phyloP scores from a whole-genome alignment of 2,113 vertebrate species.

The Rhinolophus sinicus region DNA sequence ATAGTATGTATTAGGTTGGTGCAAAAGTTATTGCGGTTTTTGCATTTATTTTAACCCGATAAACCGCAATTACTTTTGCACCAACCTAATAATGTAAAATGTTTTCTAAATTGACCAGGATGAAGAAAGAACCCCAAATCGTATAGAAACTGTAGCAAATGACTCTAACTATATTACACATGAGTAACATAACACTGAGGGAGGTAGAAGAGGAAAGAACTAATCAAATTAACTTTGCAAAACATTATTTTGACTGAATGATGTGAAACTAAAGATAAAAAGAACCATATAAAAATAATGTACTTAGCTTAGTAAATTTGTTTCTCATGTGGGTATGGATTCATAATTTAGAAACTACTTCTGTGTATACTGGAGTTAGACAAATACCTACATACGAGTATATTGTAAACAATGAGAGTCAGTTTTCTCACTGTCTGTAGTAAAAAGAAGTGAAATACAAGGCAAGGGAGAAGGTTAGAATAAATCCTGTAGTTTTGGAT shows the following conservation, averaged over 20 bases:
- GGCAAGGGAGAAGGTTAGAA: background rate
- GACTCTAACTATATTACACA: background rate
- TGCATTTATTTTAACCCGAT: too few relatives aligned
- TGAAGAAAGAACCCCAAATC: background rate
- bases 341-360: conserved; percentile 9
- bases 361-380: background rate
- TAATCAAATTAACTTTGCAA: background rate
- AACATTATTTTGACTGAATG: background rate
- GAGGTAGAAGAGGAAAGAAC: background rate
- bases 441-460: background rate
- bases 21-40: too few relatives aligned
- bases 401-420: background rate
- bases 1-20: background rate
- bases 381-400: background rate
- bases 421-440: background rate
- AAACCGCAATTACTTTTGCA: too few relatives aligned
- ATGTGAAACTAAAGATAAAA: background rate
- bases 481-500: background rate
- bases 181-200: background rate
- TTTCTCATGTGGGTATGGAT: background rate
- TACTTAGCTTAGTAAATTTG: background rate
- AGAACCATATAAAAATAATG: background rate
- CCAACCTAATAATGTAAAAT: background rate
- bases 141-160: conserved; percentile 29
- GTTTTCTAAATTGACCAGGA: background rate